These are phyloP conservation scores for Lordiphosa stackelbergi DNA, from an alignment of 1,140 invertebrate species.

Conservation along the genomic window DNA sequence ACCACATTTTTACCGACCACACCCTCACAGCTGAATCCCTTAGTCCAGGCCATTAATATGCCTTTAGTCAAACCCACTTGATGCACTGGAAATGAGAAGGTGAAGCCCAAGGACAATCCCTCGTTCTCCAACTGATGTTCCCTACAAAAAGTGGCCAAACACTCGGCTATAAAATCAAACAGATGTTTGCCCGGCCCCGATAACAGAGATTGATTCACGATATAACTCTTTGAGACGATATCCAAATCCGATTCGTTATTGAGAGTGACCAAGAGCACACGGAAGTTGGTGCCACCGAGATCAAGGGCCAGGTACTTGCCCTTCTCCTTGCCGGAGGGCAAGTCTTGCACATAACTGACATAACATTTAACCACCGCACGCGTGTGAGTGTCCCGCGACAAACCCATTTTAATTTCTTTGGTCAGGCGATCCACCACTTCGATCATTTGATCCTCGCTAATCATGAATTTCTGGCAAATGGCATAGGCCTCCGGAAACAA, in stretches of 20 bases:
- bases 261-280: slow-evolving; percentile 93
- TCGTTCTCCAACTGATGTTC: slow-evolving; percentile 84
- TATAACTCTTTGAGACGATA: slow-evolving; percentile 97
- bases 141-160: slow-evolving; percentile 92
- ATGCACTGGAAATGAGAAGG: slow-evolving; percentile 97
- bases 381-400: slow-evolving; percentile 86
- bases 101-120: slow-evolving; percentile 88
- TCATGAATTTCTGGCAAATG: slow-evolving; percentile 27
- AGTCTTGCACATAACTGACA: slow-evolving; percentile 93
- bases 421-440: slow-evolving; percentile 86
- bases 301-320: slow-evolving; percentile 98
- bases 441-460: slow-evolving; percentile 83
- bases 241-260: slow-evolving; percentile 84
- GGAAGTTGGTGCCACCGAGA: slow-evolving; percentile 98
- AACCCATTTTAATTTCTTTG: slow-evolving; percentile 88
- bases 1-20: slow-evolving; percentile 89
- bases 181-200: slow-evolving; percentile 89
- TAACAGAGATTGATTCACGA: slow-evolving; percentile 94
- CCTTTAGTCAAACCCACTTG: slow-evolving; percentile 94
- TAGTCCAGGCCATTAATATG: slow-evolving; percentile 93
- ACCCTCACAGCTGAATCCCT: slow-evolving; percentile 51
- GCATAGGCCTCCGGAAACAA: slow-evolving; percentile 8
- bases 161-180: slow-evolving; percentile 98
- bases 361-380: slow-evolving; percentile 87
- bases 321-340: slow-evolving; percentile 96